phyloP scores from a whole-genome alignment of 2,888 invertebrate species.

The Ochropacha duplaris region DNA sequence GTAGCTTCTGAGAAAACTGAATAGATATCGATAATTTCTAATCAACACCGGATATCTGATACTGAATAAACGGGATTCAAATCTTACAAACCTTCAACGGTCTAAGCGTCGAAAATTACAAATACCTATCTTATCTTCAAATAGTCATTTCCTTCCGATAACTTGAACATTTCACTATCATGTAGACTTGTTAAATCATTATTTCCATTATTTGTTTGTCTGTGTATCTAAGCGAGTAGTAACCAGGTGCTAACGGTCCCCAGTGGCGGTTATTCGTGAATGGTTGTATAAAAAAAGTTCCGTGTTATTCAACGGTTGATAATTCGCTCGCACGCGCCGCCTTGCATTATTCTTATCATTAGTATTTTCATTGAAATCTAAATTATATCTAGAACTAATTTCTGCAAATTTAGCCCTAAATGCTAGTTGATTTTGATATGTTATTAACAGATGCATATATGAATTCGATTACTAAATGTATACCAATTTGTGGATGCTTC shows the following conservation, averaged over 20 bases:
- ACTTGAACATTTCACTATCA: background rate
- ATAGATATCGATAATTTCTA: background rate
- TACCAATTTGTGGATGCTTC: too few relatives aligned
- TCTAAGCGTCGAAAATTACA: background rate
- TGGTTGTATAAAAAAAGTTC: constrained; percentile 66
- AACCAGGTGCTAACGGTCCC: constrained; percentile 76
- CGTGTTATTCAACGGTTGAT: constrained; percentile 55
- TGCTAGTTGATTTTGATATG: background rate
- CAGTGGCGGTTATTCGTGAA: constrained; percentile 74
- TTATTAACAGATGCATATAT: background rate
- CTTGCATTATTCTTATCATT: constrained; percentile 29
- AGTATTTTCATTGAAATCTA: constrained; percentile 29
- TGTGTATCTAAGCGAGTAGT: constrained; percentile 24
- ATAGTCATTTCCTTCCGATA: background rate
- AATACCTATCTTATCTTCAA: background rate
- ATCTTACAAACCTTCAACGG: background rate
- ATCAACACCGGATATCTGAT: too few relatives aligned
- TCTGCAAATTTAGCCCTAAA: background rate
- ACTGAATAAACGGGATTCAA: too few relatives aligned
- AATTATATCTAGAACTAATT: background rate
- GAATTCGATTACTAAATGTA: background rate
- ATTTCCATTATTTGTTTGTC: constrained; percentile 16
- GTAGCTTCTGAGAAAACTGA: background rate
- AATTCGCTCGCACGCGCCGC: constrained; percentile 50
- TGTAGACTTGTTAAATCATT: constrained; percentile 7